Percentiles rank a stretch among this genome's conserved stretches.
These are phyloP conservation scores for Cheilosia grossa DNA, from an alignment of 2,888 invertebrate genomes.

Conservation along the genomic window DNA sequence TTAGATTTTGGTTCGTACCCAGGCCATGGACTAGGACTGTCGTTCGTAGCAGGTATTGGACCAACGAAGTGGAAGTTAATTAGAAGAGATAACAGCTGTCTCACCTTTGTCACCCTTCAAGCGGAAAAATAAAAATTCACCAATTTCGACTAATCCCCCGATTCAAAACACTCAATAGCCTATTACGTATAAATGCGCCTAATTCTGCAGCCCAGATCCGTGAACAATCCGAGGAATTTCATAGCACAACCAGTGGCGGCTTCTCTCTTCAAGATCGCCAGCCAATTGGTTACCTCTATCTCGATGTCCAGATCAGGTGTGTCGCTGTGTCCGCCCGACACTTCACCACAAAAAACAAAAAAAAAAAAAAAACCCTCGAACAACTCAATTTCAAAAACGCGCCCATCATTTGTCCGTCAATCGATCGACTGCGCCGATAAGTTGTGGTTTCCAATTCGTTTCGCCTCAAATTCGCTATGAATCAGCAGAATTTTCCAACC, in stretches of 20 bases:
- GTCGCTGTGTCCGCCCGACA: conserved; percentile 37
- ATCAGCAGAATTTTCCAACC: conserved; percentile 49
- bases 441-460: conserved; percentile 61
- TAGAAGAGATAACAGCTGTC: too few relatives aligned
- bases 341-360: background rate
- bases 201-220: conserved; percentile 18
- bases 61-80: too few relatives aligned
- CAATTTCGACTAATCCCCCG: background rate
- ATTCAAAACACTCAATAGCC: conserved; percentile 25
- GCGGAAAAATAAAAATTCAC: background rate
- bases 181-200: conserved; percentile 30
- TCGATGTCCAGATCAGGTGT: conserved; percentile 59
- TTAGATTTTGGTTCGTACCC: too few relatives aligned
- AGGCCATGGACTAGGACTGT: too few relatives aligned
- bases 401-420: conserved; percentile 73
- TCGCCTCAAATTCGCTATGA: conserved; percentile 65
- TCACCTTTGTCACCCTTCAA: too few relatives aligned
- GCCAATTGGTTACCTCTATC: conserved; percentile 53
- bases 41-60: too few relatives aligned
- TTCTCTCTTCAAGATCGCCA: conserved; percentile 5
- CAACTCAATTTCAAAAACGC: conserved; percentile 53
- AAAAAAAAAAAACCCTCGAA: conserved; percentile 3
- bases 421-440: conserved; percentile 65
- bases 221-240: conserved; percentile 47
- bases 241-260: conserved; percentile 36